Conservation (phyloP, 2,888 invertebrate genomes). For the Nomada lathburiana region DNA sequence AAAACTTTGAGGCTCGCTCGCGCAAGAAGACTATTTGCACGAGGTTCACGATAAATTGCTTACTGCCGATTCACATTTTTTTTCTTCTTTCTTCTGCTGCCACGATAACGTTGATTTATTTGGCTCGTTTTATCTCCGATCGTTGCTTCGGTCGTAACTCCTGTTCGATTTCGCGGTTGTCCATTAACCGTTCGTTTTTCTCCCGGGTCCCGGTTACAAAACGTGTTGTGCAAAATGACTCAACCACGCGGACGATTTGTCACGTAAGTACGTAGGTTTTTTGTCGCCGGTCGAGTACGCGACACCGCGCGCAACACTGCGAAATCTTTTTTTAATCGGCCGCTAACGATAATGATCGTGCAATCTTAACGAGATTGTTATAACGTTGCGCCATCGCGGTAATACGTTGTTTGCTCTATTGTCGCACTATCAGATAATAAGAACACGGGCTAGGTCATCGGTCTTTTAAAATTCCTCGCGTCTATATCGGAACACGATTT, state of each 20-base stretch:
- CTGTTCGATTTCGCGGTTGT: background rate
- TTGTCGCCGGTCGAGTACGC: background rate
- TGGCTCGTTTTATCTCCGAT: background rate
- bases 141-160: background rate
- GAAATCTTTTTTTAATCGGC: slow-evolving; percentile 43
- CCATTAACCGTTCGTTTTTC: background rate
- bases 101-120: background rate
- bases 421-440: slow-evolving; percentile 54
- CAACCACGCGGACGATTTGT: background rate
- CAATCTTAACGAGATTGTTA: slow-evolving; percentile 30
- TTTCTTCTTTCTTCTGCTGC: background rate
- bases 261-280: background rate
- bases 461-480: slow-evolving; percentile 19
- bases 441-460: slow-evolving; percentile 22
- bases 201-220: background rate
- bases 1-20: background rate
- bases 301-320: slow-evolving; percentile 1
- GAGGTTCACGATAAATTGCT: background rate
- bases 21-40: background rate
- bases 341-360: slow-evolving; percentile 29
- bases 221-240: background rate
- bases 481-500: background rate
- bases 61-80: background rate
- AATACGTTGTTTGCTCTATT: slow-evolving; percentile 46
- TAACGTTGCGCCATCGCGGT: slow-evolving; percentile 33